These are phyloP conservation scores for Pongo pygmaeus DNA, from an alignment of 2,113 vertebrate species.

Conservation along the genomic window DNA sequence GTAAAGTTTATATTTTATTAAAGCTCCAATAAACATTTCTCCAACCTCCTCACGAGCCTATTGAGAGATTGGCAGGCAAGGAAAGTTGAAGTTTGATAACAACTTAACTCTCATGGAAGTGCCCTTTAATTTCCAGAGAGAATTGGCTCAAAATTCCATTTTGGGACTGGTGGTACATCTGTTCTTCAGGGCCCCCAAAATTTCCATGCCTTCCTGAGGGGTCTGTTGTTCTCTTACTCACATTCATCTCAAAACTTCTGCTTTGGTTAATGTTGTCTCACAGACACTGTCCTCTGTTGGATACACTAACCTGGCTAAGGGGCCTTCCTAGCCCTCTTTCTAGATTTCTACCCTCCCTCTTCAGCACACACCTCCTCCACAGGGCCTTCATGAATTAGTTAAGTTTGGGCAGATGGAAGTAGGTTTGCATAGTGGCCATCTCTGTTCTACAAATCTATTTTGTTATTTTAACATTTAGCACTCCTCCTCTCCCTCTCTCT, in stretches of 20 bases:
- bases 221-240: not conserved
- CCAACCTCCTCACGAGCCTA: not conserved
- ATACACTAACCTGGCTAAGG: not conserved
- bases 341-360: not conserved
- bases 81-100: not conserved
- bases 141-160: not conserved
- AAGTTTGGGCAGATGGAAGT: not conserved
- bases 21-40: conserved; percentile 3
- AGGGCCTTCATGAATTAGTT: not conserved
- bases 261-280: not conserved
- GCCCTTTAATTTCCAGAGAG: not conserved
- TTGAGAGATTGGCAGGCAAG: not conserved
- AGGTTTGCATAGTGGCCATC: not conserved
- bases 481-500: too few species aligned
- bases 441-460: not conserved
- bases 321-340: not conserved
- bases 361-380: not conserved
- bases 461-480: not conserved
- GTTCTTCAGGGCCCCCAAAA: not conserved
- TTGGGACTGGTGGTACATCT: not conserved
- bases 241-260: not conserved
- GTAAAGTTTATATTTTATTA: not conserved
- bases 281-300: too few species aligned
- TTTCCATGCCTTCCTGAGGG: not conserved
- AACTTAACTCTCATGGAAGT: not conserved